These are phyloP conservation scores for Microctenopoma lineatum DNA, from an alignment of 2,797 vertebrate species.

Conservation along the genomic window DNA sequence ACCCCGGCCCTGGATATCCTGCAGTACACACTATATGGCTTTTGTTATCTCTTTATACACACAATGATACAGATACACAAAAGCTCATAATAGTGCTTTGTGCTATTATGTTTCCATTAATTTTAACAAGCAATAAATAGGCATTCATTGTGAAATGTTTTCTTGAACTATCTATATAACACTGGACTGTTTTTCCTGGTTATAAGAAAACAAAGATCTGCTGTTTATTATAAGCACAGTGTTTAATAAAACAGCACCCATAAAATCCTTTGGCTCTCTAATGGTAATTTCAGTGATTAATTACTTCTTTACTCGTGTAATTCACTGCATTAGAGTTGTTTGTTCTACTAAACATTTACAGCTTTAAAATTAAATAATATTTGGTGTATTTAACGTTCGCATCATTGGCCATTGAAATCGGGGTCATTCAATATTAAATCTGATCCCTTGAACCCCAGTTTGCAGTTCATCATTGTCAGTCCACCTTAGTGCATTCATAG, in stretches of 20 bases:
- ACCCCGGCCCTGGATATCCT: slow-evolving; percentile 59
- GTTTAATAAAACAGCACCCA: no score
- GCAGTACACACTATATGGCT: slow-evolving; percentile 62
- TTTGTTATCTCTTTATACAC: slow-evolving; percentile 63
- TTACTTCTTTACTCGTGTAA: background rate
- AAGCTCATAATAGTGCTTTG: slow-evolving; percentile 6
- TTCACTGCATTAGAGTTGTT: background rate
- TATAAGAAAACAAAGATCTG: no score
- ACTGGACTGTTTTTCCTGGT: background rate
- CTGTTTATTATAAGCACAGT: no score
- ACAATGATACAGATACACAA: slow-evolving; percentile 31
- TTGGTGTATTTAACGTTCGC: background rate
- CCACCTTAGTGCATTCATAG: background rate
- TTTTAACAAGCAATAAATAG: slow-evolving; percentile 16
- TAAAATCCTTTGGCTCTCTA: background rate
- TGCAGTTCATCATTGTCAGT: slow-evolving; percentile 15
- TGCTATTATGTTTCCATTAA: slow-evolving; percentile 26
- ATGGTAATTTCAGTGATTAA: background rate
- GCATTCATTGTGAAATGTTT: background rate
- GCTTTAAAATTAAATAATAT: background rate
- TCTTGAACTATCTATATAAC: background rate
- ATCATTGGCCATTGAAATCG: background rate
- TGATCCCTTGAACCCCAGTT: background rate
- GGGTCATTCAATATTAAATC: background rate
- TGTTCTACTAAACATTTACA: background rate